phyloP scores from a whole-genome alignment of 2,113 vertebrate species.

The Ctenodactylus gundi region DNA sequence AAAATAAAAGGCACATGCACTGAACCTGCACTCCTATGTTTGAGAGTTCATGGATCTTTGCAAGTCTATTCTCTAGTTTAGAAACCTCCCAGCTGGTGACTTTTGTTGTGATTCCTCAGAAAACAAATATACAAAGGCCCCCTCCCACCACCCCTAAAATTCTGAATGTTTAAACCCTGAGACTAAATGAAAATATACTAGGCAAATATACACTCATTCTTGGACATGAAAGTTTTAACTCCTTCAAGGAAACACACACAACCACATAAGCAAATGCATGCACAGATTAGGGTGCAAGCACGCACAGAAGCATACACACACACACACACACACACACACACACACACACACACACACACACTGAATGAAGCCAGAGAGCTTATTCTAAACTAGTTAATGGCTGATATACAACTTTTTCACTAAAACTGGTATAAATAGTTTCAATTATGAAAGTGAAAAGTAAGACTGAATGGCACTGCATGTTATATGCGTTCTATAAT shows the following conservation, averaged over 20 bases:
- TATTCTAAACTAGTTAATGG: not conserved
- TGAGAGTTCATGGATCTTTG: not conserved
- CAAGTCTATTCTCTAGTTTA: not conserved
- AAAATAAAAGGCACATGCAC: not conserved
- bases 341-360: not conserved
- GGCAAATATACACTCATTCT: slow-evolving; percentile 17
- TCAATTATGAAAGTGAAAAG: not conserved
- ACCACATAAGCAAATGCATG: too few relatives aligned
- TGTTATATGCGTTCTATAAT: not conserved
- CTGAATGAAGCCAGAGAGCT: not conserved
- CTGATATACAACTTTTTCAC: not conserved
- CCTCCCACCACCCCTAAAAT: not conserved
- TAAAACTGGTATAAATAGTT: not conserved
- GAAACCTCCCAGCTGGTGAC: not conserved
- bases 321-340: too few relatives aligned
- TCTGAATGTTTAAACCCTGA: not conserved
- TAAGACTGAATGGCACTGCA: too few relatives aligned
- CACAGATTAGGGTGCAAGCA: too few relatives aligned
- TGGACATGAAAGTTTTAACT: not conserved
- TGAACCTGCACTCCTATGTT: not conserved
- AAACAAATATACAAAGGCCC: not conserved
- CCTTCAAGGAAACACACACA: not conserved
- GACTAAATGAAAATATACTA: not conserved
- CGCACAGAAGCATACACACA: too few relatives aligned
- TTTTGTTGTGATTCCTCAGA: not conserved